Conservation (phyloP, 2,113 vertebrate genomes). For the Haliaeetus leucogaster region DNA sequence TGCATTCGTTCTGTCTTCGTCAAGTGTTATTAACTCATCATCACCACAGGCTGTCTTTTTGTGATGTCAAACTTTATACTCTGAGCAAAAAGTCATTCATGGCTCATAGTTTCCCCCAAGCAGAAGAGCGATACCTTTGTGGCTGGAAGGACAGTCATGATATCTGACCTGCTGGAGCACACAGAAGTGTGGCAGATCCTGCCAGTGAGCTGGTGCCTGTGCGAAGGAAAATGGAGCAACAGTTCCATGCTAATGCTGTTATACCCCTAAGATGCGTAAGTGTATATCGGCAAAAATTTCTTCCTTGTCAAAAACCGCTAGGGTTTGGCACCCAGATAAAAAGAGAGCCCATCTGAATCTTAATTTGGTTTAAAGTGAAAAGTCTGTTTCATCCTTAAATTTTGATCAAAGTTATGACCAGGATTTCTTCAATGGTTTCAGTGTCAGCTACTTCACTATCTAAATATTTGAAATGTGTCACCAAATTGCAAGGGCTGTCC, state of each 20-base stretch:
- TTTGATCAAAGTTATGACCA: neutral
- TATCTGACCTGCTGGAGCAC: neutral
- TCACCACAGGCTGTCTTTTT: conserved; percentile 5
- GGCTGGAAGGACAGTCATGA: neutral
- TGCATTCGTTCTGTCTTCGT: conserved; percentile 15
- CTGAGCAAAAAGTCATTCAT: neutral
- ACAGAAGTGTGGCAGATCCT: neutral
- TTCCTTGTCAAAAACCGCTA: neutral
- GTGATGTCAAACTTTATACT: neutral
- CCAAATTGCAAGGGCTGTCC: neutral
- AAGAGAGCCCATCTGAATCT: neutral
- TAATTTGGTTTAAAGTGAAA: neutral
- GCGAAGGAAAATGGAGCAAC: neutral
- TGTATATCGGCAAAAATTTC: neutral
- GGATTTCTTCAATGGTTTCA: neutral
- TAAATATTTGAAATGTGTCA: neutral
- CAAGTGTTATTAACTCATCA: neutral
- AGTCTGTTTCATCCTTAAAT: neutral
- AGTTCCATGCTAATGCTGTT: neutral
- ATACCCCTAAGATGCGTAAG: neutral
- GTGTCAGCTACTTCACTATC: neutral
- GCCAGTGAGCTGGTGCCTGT: neutral
- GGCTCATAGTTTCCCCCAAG: neutral
- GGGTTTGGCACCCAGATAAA: neutral
- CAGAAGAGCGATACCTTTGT: neutral